Base-by-base conservation (phyloP, 2,888 invertebrate species). In the Drosophila formosana region DNA sequence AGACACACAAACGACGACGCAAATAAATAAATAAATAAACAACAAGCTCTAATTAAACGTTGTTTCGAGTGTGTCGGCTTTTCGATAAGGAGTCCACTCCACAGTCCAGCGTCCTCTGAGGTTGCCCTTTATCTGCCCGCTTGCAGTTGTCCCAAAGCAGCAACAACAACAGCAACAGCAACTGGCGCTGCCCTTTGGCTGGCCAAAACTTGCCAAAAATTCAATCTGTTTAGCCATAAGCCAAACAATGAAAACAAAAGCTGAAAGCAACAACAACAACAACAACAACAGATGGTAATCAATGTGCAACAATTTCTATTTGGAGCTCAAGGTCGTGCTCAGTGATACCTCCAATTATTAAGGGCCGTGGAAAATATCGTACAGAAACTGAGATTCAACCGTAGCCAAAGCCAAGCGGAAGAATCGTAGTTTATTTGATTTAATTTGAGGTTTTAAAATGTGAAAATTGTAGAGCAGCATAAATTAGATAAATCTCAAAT, bases 21-120 rank as follows among this genome's bases (percentile, higher is more conserved):
- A 76, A 70, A 75, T 75, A 83, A 86, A 73, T 77, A 82, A 83
- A 81, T 81, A 83, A 83, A 79, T 79, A 83, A 83, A 77, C 79
- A 84, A 83, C 73, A 84, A 84, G 86, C 83, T 84, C 83, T 84
- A 84, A 84, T 84, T 84, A 84, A 84, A 86, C 87, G 87, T 71
- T 73, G 81, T 79, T 79, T 56, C 78, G 72, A 68, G 68, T 70
- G 67, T 72, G 72, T 72, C 75, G 80, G 82, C 68, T 72, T 68
- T 78, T 80, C 85, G 82, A 82, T 82, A 82, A 82, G 77, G 62
- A 63, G 23, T 34, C 41, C 41, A 50, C 50, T 50, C 11, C 41
- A 28, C 41, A 30, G 53, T 30, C 11, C 51, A 11, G 8, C 30
- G 25, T 26, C 34, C 55, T 32, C 23, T 18, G 41, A n/a, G n/a